Evolutionary conservation across 35 echinoderm and acorn worm species (phyloP).

Genomic region (Anneissia japonica): DNA sequence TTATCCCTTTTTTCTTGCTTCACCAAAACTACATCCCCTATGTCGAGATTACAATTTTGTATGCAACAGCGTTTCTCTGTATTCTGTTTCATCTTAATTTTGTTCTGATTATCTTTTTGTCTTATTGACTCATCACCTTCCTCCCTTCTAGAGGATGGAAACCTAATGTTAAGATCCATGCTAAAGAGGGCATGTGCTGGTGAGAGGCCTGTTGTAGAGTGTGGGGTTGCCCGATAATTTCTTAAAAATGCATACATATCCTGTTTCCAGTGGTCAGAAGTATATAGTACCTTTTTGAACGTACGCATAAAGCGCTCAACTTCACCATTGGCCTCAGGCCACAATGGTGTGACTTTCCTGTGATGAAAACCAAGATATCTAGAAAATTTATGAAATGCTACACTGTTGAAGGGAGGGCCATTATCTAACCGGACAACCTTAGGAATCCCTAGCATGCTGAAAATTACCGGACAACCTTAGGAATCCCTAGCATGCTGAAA

Average conservation of each 20-base stretch:
- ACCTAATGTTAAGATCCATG: not conserved
- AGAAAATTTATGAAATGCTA: constrained; percentile 49
- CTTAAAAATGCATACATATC: constrained; percentile 51
- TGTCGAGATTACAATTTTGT: not conserved
- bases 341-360: constrained; percentile 55
- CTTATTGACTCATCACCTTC: not conserved
- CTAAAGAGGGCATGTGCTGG: constrained; percentile 51
- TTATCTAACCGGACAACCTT: not conserved
- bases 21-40: not conserved
- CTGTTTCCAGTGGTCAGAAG: constrained; percentile 59
- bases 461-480: no score
- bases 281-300: constrained; percentile 51
- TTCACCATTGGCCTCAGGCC: constrained; percentile 75
- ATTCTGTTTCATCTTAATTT: not conserved
- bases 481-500: not conserved
- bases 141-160: constrained; percentile 1
- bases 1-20: not conserved
- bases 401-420: not conserved
- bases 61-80: not conserved
- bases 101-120: not conserved
- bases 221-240: constrained; percentile 69
- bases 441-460: constrained; percentile 55
- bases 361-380: constrained; percentile 59
- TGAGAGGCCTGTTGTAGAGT: constrained; percentile 36
- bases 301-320: constrained; percentile 72